Evolutionary conservation across 2,888 invertebrate genomes (phyloP).

Genomic region (Drosophila robusta): DNA sequence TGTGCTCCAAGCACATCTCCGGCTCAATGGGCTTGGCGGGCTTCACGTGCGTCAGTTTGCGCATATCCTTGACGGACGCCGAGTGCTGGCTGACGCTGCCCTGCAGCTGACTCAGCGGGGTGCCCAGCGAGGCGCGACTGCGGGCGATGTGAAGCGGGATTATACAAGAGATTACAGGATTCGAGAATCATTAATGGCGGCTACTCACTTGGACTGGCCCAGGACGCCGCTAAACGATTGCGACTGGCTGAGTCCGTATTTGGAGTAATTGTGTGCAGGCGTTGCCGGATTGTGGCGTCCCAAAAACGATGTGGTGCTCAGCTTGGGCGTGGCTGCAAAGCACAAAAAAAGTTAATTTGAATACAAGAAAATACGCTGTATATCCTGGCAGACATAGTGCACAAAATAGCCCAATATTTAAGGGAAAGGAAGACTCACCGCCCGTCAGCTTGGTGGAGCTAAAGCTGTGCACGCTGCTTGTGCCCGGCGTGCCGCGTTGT

Average conservation of each 20-base stretch:
- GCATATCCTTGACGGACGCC: slow-evolving; percentile 84
- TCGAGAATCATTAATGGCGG: neutral
- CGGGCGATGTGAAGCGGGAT: neutral
- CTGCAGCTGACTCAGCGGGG: slow-evolving; percentile 83
- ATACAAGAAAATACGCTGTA: no score
- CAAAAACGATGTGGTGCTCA: slow-evolving; percentile 67
- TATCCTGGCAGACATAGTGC: no score
- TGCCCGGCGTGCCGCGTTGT: slow-evolving; percentile 34
- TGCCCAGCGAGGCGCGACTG: slow-evolving; percentile 81
- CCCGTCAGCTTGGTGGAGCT: slow-evolving; percentile 76
- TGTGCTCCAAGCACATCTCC: slow-evolving; percentile 93
- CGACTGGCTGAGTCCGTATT: slow-evolving; percentile 71
- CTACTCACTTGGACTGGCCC: slow-evolving; percentile 78
- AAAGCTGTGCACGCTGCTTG: slow-evolving; percentile 60
- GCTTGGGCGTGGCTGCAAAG: slow-evolving; percentile 67
- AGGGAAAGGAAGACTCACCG: slow-evolving; percentile 46
- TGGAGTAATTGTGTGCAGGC: slow-evolving; percentile 68
- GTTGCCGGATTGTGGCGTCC: slow-evolving; percentile 72
- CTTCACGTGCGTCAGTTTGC: slow-evolving; percentile 85
- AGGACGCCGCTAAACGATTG: slow-evolving; percentile 79
- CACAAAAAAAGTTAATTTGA: no score
- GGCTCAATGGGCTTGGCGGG: slow-evolving; percentile 91
- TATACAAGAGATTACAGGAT: neutral
- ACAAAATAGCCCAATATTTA: neutral
- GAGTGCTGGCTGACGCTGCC: slow-evolving; percentile 82